These are phyloP conservation scores for Amphipoea oculea DNA, from an alignment of 2,888 invertebrate species.

Conservation along the genomic window DNA sequence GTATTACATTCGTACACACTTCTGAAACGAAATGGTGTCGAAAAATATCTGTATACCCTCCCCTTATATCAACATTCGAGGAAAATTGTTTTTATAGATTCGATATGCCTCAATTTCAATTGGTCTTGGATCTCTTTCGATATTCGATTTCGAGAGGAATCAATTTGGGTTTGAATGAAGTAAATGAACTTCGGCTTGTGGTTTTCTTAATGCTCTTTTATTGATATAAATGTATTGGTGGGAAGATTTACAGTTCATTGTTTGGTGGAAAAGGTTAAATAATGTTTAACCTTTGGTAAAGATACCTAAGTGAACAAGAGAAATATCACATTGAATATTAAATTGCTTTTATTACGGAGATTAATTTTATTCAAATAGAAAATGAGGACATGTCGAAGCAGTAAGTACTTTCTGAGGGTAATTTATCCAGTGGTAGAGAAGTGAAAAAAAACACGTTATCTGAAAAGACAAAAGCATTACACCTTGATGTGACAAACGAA, in stretches of 20 bases:
- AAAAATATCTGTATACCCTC: constrained; percentile 77
- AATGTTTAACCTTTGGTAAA: not conserved
- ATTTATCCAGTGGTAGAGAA: not conserved
- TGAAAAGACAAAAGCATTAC: not conserved
- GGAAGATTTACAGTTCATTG: not conserved
- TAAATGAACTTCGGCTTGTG: constrained; percentile 68
- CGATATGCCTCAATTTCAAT: constrained; percentile 89
- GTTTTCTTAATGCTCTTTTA: constrained; percentile 79
- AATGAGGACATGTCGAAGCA: not conserved
- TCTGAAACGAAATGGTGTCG: constrained; percentile 80
- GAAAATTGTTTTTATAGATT: constrained; percentile 89
- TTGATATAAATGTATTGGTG: constrained; percentile 69
- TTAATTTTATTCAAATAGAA: not conserved
- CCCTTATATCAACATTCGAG: constrained; percentile 83
- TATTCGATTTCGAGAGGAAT: constrained; percentile 75
- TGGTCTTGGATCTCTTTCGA: constrained; percentile 82
- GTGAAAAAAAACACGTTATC: not conserved
- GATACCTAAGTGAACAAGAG: not conserved
- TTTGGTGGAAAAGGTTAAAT: not conserved
- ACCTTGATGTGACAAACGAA: not conserved
- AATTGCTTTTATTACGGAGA: not conserved
- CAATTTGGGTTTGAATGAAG: constrained; percentile 84
- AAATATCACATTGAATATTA: not conserved
- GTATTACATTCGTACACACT: constrained; percentile 82
- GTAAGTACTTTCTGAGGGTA: not conserved